Evolutionary conservation across 1,140 invertebrate genomes (phyloP), one percentile per base, ranked within the genome.

Genomic region (Dufourea novaeangliae): DNA sequence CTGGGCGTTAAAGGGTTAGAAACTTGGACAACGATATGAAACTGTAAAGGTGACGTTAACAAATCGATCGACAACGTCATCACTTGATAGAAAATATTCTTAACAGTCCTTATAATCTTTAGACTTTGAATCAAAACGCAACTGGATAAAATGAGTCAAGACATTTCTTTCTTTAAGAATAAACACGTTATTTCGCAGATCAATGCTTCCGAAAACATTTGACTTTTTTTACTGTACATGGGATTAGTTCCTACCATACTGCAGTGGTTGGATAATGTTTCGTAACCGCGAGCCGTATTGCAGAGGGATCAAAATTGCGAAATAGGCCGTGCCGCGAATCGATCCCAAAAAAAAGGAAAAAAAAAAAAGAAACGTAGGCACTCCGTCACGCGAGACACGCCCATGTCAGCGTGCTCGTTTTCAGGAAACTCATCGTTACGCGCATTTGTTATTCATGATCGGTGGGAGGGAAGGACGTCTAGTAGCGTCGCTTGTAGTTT

Each of bases 401-500:
- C 84, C 70, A 71, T 82, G 50, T 29, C 73, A 7, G 34, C 71
- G 73, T 78, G 80, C 84, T 77, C 59, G 29, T 83, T 86, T 76
- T 85, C 86, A 82, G 74, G 62, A 86, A 86, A 86, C 37, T 67
- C 70, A 72, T 63, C 61, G 54, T 17, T 64, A 79, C 63, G 66
- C 62, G 70, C 68, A 75, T 69, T 85, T 85, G 81, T 87, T 86
- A 87, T 87, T 85, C 81, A 82, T 69, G 80, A 79, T 25, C 22
- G 37, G 63, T n/a, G n/a, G n/a, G n/a, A n/a, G n/a, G 68, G 78
- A 77, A 62, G 74, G 78, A 76, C 78, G 71, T 57, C 57, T 68
- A 27, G 29, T 32, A 34, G 41, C 17, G 44, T 59, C 27, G 41
- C 22, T 54, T 1, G 52, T 66, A 80, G 54, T 83, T 84, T 84